phyloP scores from a whole-genome alignment of 2,113 vertebrate genomes.

The Atrichornis clamosus region DNA sequence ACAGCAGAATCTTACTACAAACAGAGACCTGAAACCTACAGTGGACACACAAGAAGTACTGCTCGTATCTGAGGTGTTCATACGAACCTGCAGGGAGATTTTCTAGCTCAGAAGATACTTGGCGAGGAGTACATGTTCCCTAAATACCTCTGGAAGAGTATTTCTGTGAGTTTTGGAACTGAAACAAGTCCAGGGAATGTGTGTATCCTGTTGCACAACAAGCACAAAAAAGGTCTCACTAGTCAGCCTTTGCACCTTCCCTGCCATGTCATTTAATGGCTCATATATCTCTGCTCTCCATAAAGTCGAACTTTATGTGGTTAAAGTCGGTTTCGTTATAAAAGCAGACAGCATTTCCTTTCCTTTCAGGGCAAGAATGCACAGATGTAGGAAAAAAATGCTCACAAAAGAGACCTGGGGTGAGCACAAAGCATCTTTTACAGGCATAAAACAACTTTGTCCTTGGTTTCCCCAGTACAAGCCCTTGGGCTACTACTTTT shows the following conservation, averaged over 20 bases:
- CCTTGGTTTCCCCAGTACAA: not conserved
- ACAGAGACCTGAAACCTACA: not conserved
- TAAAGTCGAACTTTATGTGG: not conserved
- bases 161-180: not conserved
- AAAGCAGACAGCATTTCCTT: not conserved
- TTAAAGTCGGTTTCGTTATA: not conserved
- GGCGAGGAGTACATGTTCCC: rapidly evolving
- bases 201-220: not conserved
- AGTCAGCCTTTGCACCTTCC: not conserved
- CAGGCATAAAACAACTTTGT: not conserved
- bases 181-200: not conserved
- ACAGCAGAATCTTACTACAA: not conserved
- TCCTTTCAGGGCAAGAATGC: not conserved
- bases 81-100: not conserved
- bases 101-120: not conserved
- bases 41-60: not conserved
- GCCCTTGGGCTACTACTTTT: not conserved
- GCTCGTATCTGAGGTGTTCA: not conserved
- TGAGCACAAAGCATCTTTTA: not conserved
- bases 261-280: not conserved
- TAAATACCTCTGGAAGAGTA: not conserved
- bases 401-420: not conserved
- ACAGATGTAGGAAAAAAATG: not conserved
- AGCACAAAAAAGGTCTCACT: not conserved
- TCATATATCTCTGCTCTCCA: not conserved